Base-by-base conservation (phyloP, 2,888 invertebrate genomes). In the Plutella xylostella region DNA sequence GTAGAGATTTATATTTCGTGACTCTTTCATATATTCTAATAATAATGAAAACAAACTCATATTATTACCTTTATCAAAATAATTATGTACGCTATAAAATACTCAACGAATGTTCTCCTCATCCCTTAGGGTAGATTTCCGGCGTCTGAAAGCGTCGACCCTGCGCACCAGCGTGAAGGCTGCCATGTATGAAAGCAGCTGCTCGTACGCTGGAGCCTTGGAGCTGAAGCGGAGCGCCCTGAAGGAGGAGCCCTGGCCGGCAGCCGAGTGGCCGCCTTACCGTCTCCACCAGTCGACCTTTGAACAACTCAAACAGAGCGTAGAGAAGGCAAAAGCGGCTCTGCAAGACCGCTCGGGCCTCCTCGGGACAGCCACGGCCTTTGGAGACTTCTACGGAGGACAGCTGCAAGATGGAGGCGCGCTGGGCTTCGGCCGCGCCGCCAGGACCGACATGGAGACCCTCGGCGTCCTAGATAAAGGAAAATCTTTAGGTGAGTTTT, bases 151-250 rank as follows among this genome's bases (percentile, higher is more conserved):
- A 75, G 74, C 77, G 65, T 76, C 76, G 5, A 64, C 43, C 44
- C 71, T 82, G 46, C 73, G 77, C 48, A 64, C 72, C 44, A 71
- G 71, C 49, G 63, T 72, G 53, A 79, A 74, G 72, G 68, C 73
- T 73, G 87, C 86, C 68, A 94, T 94, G 94, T 94, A 94, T 89
- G 94, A 94, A 87, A 94, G 94, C 85, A 94, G 94, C 68, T 94
- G 94, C 86, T 94, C 94, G 75, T 94, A 94, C 85, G 93, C 93
- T 70, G 91, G 91, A 72, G 92, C 92, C 65, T 80, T 92, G 62
- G 92, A 92, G 80, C 82, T 92, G 61, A 92, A 92, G 73, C 86
- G 91, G 59, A 87, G 89, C 54, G 87, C 90, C 50, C 63, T 84
- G 38, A 79, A 82, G 52, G 86, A 80, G 58, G 86, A 80, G 54